Base-by-base conservation (phyloP, 2,888 invertebrate species). In the Phasia obesa region DNA sequence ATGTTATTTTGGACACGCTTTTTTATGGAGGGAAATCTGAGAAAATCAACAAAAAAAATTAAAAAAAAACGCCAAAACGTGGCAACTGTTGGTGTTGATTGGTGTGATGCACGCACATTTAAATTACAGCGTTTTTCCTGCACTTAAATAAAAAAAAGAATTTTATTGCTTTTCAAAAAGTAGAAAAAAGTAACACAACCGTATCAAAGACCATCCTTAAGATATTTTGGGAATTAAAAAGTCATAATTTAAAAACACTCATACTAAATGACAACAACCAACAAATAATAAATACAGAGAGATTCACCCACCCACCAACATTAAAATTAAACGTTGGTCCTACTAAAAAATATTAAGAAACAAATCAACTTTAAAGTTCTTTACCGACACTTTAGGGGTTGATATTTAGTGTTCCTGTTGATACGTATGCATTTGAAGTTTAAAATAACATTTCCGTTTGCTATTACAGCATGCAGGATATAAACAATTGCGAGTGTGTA, bases 161-260 rank as follows among this genome's bases (percentile, higher is more conserved):
- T 47, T 87, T 87, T 87, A 86, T 87, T 85, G 86, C 87, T 88
- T 76, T 87, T 86, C 82, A 87, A 88, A 87, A 86, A 85, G 81
- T 85, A n/a, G 21, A 76, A 67, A 1, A 49, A 57, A 25, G 17
- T 27, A 51, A 65, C 15, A 35, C 7, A 70, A 53, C 6, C 42
- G 11, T 79, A 70, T 64, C 76, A 59, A 27, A 21, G 23, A 35
- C 9, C 35, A 35, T 82, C 81, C 82, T 47, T 42, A 35, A 70
- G 60, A 76, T 62, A 78, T 38, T 74, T 86, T 79, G 31, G 60
- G 74, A 81, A 85, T 84, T 81, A 82, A 84, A 84, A 86, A 86
- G 85, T 84, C 85, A 86, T 86, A 86, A 84, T 85, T 86, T 85
- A 84, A 79, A 84, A 85, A 84, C 86, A 86, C 81, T 77, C 86